Conservation (phyloP, 2,797 vertebrate genomes). For the Chelon auratus region DNA sequence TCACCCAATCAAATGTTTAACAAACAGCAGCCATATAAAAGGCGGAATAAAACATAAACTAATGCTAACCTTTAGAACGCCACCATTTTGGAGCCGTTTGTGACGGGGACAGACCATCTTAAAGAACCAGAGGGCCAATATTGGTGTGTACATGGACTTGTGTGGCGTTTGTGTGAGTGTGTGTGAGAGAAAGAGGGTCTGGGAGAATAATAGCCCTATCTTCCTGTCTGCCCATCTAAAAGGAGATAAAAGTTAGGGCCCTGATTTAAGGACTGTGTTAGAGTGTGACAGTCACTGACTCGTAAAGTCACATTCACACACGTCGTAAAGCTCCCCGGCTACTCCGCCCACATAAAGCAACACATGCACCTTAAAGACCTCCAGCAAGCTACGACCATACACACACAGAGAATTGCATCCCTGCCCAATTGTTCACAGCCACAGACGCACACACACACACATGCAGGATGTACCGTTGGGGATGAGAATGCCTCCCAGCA, state of each 20-base stretch:
- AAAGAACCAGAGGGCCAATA: slow-evolving; percentile 52
- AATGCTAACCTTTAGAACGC: slow-evolving; percentile 68
- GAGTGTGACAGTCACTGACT: slow-evolving; percentile 84
- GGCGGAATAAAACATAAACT: slow-evolving; percentile 72
- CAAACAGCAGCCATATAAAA: slow-evolving; percentile 59
- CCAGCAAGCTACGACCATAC: slow-evolving; percentile 40
- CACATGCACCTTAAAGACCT: slow-evolving; percentile 78
- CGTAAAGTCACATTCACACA: slow-evolving; percentile 83
- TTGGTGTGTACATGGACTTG: slow-evolving; percentile 41
- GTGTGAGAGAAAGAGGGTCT: slow-evolving; percentile 41
- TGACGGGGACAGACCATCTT: slow-evolving; percentile 33
- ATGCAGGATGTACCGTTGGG: slow-evolving; percentile 88
- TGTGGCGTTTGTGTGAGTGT: slow-evolving; percentile 28
- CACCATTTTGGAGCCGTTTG: slow-evolving; percentile 53
- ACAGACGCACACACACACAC: slow-evolving; percentile 33
- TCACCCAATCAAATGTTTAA: slow-evolving; percentile 65
- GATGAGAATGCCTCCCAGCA: slow-evolving; percentile 97
- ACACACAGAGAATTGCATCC: slow-evolving; percentile 30
- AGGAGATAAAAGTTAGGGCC: slow-evolving; percentile 81
- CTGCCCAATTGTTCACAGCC: slow-evolving; percentile 18
- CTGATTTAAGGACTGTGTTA: slow-evolving; percentile 84
- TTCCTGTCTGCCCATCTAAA: slow-evolving; percentile 75
- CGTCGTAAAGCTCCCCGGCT: slow-evolving; percentile 75
- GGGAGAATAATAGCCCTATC: slow-evolving; percentile 77
- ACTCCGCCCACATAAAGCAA: slow-evolving; percentile 76